Evolutionary conservation across 2,888 invertebrate species (phyloP), one percentile per base, ranked within the genome.

Genomic region (Andrena flavipes): DNA sequence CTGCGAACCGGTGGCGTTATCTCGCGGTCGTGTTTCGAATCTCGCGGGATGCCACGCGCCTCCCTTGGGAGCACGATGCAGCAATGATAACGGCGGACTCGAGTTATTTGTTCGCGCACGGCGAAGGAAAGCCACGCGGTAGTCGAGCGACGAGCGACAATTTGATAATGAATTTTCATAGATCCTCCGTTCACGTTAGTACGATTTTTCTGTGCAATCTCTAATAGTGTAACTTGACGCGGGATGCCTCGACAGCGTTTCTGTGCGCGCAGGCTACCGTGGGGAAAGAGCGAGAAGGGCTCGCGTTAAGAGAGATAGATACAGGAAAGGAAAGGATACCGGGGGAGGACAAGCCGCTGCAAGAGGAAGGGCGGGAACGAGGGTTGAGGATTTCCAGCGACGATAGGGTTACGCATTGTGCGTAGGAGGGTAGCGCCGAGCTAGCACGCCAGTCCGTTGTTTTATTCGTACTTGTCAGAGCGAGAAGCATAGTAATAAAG

Each of bases 381-480:
- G 82, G 77, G 73, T 76, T 69, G 75, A 78, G 86, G 81, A 84
- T 88, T 86, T 84, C 60, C 87, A 78, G 35, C 29, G 76, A 84
- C 88, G 87, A 89, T 88, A 89, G 88, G 86, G 85, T 89, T 89
- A 89, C 88, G 84, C 84, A 89, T 89, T 89, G 89, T 88, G 85
- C 86, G 87, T 84, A 80, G 86, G 84, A 84, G 86, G 84, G 82
- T 87, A 80, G 83, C 80, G 71, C 67, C 76, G 56, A 67, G 79
- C 68, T 72, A 73, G 68, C 68, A 42, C 63, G 80, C 51, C 77
- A 69, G 62, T 60, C 78, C 74, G 82, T 84, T 86, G 86, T 87
- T 87, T 87, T 84, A 87, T 87, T 87, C 76, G 76, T 71, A 82
- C 78, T 79, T 82, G 86, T 79, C 86, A 76, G 80, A 71, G 70